Base-by-base conservation (phyloP, 2,797 vertebrate genomes). In the Pseudochirops corinnae region DNA sequence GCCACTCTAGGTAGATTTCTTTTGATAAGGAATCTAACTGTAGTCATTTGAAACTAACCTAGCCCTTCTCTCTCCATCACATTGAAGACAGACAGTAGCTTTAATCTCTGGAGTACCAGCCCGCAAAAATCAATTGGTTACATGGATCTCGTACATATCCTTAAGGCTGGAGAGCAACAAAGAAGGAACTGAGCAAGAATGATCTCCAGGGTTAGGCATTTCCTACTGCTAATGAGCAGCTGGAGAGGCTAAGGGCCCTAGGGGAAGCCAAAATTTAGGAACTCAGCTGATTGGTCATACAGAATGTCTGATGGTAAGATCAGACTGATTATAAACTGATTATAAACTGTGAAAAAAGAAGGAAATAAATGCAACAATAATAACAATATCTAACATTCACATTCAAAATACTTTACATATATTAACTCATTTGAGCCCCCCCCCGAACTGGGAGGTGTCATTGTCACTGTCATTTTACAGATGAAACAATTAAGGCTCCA, bases 311-410 rank as follows among this genome's bases (percentile, higher is more conserved):
- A 95, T 50, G 29, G 56, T 92, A n/a, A 92, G 58, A 93, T 58
- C 58, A n/a, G n/a, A n/a, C 95, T 97, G 55, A 56, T 56, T 24
- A 91, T 87, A 96, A 94, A 95, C 95, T 97, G 55, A 56, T 56
- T 24, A 91, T 87, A 96, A 94, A 95, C 33, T 93, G 96, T 90
- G 94, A 96, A 95, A 97, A 93, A 5, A 91, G 92, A 53, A 95
- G 67, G 3, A 52, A 91, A 93, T 55, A 60, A 90, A 90, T 95
- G 94, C 95, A 96, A 57, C 26, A 87, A 10, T 50, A 87, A 46
- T 46, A 87, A 46, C 39, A 87, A 50, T 50, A 21, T 46, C 74
- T 26, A 26, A 87, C 39, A 87, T 46, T 87, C 9, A 26, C 10
- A 82, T 82, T 82, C 74, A 82, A 82, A 46, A 39, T 82, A 26